Base-by-base conservation (phyloP, 1,140 invertebrate species). In the Metaphire vulgaris region DNA sequence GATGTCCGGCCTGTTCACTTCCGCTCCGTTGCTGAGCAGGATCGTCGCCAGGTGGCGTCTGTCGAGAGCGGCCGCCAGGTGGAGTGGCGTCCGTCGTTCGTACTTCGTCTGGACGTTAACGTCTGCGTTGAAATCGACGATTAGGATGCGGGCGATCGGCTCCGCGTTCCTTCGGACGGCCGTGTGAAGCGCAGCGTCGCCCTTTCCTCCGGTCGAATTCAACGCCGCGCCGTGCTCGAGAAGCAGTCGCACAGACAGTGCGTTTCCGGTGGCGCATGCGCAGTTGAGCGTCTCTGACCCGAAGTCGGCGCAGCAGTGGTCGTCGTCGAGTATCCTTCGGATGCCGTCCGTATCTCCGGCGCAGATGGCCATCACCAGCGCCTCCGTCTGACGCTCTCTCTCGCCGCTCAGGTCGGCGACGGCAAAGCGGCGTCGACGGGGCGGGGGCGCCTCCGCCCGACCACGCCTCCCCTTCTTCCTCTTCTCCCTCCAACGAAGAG, bases 21-120 rank as follows among this genome's bases (percentile, higher is more conserved):
- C 93, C 14, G 94, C 94, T 31, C 92, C 93, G 81, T 93, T 92
- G 81, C 95, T 92, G 69, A 97, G 87, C 28, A 98, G 88, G 56
- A 97, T 87, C 2, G 91, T 90, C 6, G 96, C 95, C 92, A 98
- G 94, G 81, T 96, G 96, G 41, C 91, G 91, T 87, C 97, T 96
- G 80, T 95, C 96, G 95, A 95, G 97, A 88, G 98, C 97, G 32
- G 95, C 93, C 56, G 96, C 96, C 14, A 98, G 95, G 81, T 94
- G 92, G 69, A 94, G 84, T 0, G 92, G 92, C 78, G 91, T 93
- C 74, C 74, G 21, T 29, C 30, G 33, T 28, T 74, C 74, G 65
- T n/a, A 74, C 32, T 74, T 74, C 12, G 64, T 74, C 26, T 33
- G 26, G 26, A 67, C 29, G 28, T 74, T 74, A 29, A 67, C 65